Percentiles rank a stretch among this genome's conserved stretches.
These are phyloP conservation scores for Fundulus diaphanus DNA, from an alignment of 2,797 vertebrate species.

Conservation along the genomic window DNA sequence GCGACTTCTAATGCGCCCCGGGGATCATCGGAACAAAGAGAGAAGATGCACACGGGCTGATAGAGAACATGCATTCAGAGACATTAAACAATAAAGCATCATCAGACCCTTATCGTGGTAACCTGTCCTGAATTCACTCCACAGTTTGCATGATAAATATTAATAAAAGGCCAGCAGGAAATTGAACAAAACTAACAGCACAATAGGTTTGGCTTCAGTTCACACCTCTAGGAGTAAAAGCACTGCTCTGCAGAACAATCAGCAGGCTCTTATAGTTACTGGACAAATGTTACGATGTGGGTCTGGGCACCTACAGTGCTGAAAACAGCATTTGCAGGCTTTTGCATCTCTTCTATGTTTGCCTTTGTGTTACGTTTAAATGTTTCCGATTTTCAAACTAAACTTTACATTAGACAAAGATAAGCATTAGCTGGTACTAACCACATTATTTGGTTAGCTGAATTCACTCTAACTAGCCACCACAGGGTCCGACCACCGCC, in stretches of 20 bases:
- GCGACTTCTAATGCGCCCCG: conserved; percentile 64
- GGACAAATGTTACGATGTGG: conserved; percentile 13
- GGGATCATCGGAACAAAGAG: conserved; percentile 76
- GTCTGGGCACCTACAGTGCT: background rate
- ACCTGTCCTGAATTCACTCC: conserved; percentile 68
- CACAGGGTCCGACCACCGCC: background rate
- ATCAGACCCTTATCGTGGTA: conserved; percentile 69
- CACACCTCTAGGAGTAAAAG: conserved; percentile 28
- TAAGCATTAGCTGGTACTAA: background rate
- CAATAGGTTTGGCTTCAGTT: conserved; percentile 32
- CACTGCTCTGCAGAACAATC: background rate
- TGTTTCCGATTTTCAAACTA: background rate
- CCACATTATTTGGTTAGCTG: background rate
- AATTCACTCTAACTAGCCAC: background rate
- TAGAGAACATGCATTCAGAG: conserved; percentile 69
- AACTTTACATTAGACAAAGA: background rate
- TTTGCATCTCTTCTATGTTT: background rate
- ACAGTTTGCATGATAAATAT: conserved; percentile 62
- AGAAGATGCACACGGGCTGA: conserved; percentile 63
- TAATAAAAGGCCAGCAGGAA: conserved; percentile 50
- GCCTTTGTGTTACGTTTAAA: background rate
- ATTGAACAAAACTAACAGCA: conserved; percentile 51
- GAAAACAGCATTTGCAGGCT: background rate
- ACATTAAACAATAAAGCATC: conserved; percentile 76
- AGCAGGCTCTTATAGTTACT: background rate